Conservation (phyloP, 2,797 vertebrate genomes). For the Hypotaenidia philippensis region DNA sequence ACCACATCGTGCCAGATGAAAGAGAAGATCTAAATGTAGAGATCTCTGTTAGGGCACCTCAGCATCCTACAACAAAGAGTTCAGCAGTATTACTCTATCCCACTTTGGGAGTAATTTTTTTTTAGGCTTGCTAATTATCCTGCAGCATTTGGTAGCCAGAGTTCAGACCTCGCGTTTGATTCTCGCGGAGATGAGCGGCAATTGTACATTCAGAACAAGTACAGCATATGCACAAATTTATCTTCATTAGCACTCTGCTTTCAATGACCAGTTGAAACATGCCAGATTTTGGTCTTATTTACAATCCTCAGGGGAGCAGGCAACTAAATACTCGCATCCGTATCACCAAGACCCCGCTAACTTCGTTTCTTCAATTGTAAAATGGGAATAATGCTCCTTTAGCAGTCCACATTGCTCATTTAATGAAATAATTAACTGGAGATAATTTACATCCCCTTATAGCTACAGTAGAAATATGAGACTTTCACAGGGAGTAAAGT, state of each 20-base stretch:
- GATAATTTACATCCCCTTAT: constrained; percentile 24
- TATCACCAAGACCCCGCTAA: background rate
- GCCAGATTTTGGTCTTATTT: constrained; percentile 50
- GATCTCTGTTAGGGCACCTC: background rate
- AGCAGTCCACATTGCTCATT: constrained; percentile 20
- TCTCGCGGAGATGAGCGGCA: background rate
- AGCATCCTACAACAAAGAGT: background rate
- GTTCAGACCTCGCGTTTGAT: constrained; percentile 13
- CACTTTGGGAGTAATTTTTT: background rate
- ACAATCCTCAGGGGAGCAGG: background rate
- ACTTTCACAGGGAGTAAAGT: background rate
- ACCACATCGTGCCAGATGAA: background rate
- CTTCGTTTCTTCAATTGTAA: constrained; percentile 38
- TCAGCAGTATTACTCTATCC: background rate
- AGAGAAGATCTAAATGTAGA: background rate
- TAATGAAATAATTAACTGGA: constrained; percentile 62
- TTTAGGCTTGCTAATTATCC: constrained; percentile 27
- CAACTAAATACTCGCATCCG: background rate
- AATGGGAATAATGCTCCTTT: constrained; percentile 37
- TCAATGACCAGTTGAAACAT: constrained; percentile 16
- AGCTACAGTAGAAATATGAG: background rate
- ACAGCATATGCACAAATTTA: constrained; percentile 29
- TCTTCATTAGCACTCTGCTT: constrained; percentile 58
- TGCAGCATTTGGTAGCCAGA: background rate
- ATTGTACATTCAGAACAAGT: constrained; percentile 42